A percentile compares a stretch with the other conserved stretches of the same genome.
Evolutionary conservation across 2,888 invertebrate species (phyloP).

Genomic region (Ashinkailepas kermadecensis): DNA sequence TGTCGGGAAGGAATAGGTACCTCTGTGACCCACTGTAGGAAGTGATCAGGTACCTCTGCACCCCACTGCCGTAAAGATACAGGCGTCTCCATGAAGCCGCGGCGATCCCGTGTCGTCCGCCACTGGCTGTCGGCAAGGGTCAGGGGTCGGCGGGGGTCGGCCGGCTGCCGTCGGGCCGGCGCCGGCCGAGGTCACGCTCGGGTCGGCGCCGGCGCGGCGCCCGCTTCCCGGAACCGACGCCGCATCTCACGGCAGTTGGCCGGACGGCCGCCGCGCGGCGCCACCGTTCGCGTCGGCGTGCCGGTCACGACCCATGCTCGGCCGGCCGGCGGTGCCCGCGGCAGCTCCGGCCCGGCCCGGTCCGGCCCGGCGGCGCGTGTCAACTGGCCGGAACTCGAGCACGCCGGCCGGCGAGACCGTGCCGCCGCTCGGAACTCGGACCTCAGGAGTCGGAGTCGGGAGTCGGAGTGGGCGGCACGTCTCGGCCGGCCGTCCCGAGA

Average conservation of each 20-base stretch:
- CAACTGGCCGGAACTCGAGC: not conserved
- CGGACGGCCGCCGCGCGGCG: not conserved
- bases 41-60: no score
- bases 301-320: no score
- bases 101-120: no score
- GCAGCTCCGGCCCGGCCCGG: not conserved
- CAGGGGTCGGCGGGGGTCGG: not conserved
- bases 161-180: not conserved
- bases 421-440: not conserved
- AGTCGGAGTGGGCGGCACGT: no score
- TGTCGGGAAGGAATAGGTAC: no score
- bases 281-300: not conserved
- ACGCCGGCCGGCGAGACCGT: not conserved
- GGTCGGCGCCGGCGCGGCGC: not conserved
- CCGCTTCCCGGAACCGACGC: not conserved
- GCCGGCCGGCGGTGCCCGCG: not conserved
- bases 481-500: no score
- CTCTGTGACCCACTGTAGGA: no score
- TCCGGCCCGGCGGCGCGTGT: not conserved
- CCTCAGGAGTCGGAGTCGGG: no score
- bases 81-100: no score
- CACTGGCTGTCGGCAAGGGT: no score
- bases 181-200: not conserved
- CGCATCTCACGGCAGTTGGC: not conserved
- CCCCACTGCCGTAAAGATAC: no score